Conservation (phyloP, 1,140 invertebrate genomes). For the Drosophila rhopaloa region DNA sequence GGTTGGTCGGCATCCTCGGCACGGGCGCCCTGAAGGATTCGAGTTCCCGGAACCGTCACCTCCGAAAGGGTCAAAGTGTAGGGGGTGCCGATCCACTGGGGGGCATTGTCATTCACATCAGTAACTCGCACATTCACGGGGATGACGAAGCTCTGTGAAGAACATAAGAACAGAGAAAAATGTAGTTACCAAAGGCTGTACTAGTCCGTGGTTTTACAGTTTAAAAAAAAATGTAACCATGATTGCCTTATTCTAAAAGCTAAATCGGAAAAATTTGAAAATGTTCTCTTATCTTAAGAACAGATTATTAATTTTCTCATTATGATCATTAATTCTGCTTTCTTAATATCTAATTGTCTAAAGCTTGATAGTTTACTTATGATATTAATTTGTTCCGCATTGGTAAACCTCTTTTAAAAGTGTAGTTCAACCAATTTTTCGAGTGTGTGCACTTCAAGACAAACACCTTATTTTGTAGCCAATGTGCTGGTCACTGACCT, state of each 20-base stretch:
- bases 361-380: too few relatives aligned
- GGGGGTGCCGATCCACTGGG: slow-evolving; percentile 92
- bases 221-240: too few relatives aligned
- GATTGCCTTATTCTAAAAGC: too few relatives aligned
- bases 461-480: slow-evolving; percentile 44
- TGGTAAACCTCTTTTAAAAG: neutral
- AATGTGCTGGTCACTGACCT: slow-evolving; percentile 67
- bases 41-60: slow-evolving; percentile 92
- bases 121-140: slow-evolving; percentile 96
- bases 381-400: too few relatives aligned
- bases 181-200: slow-evolving; percentile 19
- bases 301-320: too few relatives aligned
- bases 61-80: slow-evolving; percentile 94
- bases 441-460: slow-evolving; percentile 43
- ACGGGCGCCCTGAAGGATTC: slow-evolving; percentile 90
- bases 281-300: too few relatives aligned
- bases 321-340: too few relatives aligned
- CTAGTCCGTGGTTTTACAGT: too few relatives aligned
- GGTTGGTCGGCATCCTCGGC: slow-evolving; percentile 94
- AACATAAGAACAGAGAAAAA: slow-evolving; percentile 5
- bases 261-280: too few relatives aligned
- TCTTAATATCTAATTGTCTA: too few relatives aligned
- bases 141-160: slow-evolving; percentile 91
- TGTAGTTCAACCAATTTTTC: slow-evolving; percentile 7
- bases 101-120: slow-evolving; percentile 96